Evolutionary conservation across 2,797 vertebrate species (phyloP).

Genomic region (Tapirus indicus): DNA sequence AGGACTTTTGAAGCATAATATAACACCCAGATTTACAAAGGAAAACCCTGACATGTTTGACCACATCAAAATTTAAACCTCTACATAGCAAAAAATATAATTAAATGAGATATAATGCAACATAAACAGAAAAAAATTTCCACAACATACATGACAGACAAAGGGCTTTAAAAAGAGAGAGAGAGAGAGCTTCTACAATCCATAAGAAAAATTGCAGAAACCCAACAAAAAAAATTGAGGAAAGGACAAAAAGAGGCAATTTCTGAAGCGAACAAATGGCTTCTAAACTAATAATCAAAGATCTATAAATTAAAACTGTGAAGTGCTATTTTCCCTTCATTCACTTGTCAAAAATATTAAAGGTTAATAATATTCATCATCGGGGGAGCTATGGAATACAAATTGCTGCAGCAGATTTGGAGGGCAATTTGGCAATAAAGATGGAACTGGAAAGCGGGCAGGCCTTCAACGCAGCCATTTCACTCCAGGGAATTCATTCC

Average conservation of each 20-base stretch:
- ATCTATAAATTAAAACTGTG: background rate
- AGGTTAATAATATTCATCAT: background rate
- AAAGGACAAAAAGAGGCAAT: background rate
- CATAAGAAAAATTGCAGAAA: background rate
- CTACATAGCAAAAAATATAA: background rate
- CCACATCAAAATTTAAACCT: background rate
- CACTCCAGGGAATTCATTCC: background rate
- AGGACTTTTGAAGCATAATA: background rate
- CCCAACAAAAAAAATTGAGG: background rate
- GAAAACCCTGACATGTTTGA: background rate
- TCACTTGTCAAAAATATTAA: background rate
- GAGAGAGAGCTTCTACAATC: background rate
- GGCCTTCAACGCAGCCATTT: background rate
- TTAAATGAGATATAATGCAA: background rate
- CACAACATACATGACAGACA: background rate
- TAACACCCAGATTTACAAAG: background rate
- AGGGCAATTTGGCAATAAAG: background rate
- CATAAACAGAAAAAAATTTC: background rate
- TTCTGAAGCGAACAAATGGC: background rate
- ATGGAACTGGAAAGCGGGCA: background rate
- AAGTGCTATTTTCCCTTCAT: background rate
- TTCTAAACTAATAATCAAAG: slow-evolving; percentile 14
- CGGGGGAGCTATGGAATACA: background rate
- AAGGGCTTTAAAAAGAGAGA: background rate
- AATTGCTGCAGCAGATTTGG: background rate